Conservation (phyloP, 2,888 invertebrate genomes). For the Eristalis tenax region DNA sequence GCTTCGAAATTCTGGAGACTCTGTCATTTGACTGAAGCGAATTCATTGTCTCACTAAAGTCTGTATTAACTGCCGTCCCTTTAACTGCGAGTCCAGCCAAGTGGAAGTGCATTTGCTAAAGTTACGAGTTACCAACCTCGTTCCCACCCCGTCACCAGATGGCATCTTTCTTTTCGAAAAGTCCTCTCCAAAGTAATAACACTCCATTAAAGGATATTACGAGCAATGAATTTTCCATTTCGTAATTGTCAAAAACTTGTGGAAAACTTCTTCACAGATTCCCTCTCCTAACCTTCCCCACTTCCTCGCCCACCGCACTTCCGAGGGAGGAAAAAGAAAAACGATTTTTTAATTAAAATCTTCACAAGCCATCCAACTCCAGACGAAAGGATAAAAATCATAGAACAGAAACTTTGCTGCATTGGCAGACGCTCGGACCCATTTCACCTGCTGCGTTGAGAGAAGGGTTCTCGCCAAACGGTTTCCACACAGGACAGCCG, state of each 20-base stretch:
- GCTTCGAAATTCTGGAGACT: too few relatives aligned
- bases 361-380: slow-evolving; percentile 14
- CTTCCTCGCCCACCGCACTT: neutral
- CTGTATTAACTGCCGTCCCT: too few relatives aligned
- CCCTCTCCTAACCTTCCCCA: neutral
- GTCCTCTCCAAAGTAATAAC: slow-evolving; percentile 53
- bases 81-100: too few relatives aligned
- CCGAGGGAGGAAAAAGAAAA: neutral
- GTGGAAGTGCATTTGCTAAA: neutral
- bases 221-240: slow-evolving; percentile 62
- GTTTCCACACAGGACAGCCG: too few relatives aligned
- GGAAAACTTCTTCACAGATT: slow-evolving; percentile 5
- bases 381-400: slow-evolving; percentile 41
- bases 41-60: too few relatives aligned
- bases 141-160: neutral
- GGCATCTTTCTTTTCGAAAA: neutral
- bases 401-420: slow-evolving; percentile 4
- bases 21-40: too few relatives aligned
- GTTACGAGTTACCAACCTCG: neutral
- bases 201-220: slow-evolving; percentile 59
- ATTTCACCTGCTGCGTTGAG: slow-evolving; percentile 55
- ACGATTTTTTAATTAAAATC: slow-evolving; percentile 50
- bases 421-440: neutral
- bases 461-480: slow-evolving; percentile 4
- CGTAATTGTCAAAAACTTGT: slow-evolving; percentile 62